These are phyloP conservation scores for Dryobates pubescens DNA, from an alignment of 2,797 vertebrate genomes.

Conservation along the genomic window DNA sequence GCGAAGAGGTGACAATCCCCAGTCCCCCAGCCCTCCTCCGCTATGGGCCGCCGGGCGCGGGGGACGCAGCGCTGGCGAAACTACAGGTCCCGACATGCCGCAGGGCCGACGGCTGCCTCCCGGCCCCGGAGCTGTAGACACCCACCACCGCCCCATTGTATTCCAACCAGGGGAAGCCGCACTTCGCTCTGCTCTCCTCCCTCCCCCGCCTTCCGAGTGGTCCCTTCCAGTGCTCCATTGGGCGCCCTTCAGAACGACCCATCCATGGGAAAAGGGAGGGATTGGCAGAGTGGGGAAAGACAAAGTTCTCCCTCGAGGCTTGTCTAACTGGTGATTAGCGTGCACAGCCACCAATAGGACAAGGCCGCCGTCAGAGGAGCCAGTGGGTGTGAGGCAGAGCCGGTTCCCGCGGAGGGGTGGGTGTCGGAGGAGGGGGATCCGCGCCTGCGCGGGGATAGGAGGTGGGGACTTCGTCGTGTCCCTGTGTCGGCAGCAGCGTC, in stretches of 20 bases:
- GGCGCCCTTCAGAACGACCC: neutral
- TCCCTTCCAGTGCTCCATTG: constrained; percentile 3
- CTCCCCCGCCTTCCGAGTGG: neutral
- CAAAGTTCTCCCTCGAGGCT: neutral
- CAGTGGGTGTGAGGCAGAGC: neutral
- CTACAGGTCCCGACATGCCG: neutral
- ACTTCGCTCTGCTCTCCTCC: neutral
- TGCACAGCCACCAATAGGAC: accelerated
- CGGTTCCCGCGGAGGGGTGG: neutral
- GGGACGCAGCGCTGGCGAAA: neutral
- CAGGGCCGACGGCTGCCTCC: neutral
- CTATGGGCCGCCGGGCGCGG: neutral
- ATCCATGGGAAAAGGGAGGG: neutral
- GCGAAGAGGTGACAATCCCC: neutral
- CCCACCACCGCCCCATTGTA: neutral
- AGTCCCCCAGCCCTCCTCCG: neutral
- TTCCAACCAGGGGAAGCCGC: neutral
- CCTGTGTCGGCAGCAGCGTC: constrained; percentile 51
- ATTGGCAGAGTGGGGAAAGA: neutral
- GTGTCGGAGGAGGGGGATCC: neutral
- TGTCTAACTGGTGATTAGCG: neutral
- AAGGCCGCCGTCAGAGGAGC: accelerated
- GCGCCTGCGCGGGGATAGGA: constrained; percentile 48
- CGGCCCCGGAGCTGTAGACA: neutral
- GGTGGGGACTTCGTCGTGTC: constrained; percentile 26